Evolutionary conservation across 2,888 invertebrate species (phyloP), one percentile per base, ranked within the genome.

Genomic region (Pardosa pseudoannulata): DNA sequence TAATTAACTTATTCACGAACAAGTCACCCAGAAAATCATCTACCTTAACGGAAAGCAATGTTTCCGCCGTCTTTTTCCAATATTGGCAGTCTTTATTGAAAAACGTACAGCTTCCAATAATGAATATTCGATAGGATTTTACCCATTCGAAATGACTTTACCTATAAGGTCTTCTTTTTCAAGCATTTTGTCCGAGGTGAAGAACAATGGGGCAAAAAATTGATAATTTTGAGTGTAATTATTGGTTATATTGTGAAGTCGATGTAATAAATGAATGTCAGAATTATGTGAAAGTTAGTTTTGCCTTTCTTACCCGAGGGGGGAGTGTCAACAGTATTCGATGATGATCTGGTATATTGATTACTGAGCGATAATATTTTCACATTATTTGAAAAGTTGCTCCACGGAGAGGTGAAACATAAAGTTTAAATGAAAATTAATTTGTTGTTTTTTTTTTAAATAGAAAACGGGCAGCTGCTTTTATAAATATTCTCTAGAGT

Each of bases 141-240:
- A 78, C 75, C n/a, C 16, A 16, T 72, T 39, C 72, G 39, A 83
- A 83, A 83, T 83, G 83, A 83, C 83, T 76, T 83, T 83, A 78
- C 83, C 83, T 78, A 83, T 83, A 83, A 83, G 76, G 83, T 78
- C 72, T 83, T 72, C 82, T 76, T 82, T 76, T 82, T 76, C 81
- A 74, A 67, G 46, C 67, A 50, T 31, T 31, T 31, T 36, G 67
- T 32, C 13, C 36, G 28, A 29, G 28, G 27, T 28, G n/a, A 16
- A 65, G 29, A n/a, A 65, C 65, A 65, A 65, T 29, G 29, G 65
- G 13, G 65, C 13, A 29, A 65, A 65, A 65, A 65, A 29, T 1
- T n/a, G 65, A 64, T 29, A 28, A 65, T 28, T 65, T 65, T 65
- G 31, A 65, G 31, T 31, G 56, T 71, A 76, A 72, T 78, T 78